phyloP scores from a whole-genome alignment of 2,797 vertebrate species.

The Lithobates sylvaticus region DNA sequence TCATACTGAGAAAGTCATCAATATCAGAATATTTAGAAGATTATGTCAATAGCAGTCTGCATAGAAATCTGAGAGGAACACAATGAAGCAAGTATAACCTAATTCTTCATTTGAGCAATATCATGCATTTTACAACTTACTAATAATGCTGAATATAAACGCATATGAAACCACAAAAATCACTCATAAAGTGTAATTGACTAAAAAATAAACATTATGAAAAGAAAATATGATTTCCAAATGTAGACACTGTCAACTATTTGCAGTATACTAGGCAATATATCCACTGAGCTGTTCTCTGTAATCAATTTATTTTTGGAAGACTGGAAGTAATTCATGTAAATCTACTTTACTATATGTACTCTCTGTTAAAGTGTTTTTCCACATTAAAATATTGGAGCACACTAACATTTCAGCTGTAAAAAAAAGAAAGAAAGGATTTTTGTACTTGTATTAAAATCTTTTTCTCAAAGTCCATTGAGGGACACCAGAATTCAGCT shows the following conservation, averaged over 20 bases:
- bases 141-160: background rate
- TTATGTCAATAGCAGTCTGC: background rate
- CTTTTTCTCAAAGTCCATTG: too few relatives aligned
- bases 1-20: constrained; percentile 80
- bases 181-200: background rate
- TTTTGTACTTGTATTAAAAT: too few relatives aligned
- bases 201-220: background rate
- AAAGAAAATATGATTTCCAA: background rate
- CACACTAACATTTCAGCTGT: background rate
- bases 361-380: background rate
- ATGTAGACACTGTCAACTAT: background rate
- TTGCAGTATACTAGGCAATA: background rate
- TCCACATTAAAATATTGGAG: background rate
- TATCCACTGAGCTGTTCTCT: background rate
- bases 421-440: background rate
- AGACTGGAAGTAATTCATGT: background rate
- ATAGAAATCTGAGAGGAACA: background rate
- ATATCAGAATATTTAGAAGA: background rate
- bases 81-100: background rate
- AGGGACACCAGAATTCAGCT: too few relatives aligned
- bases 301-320: background rate
- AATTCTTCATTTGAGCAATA: background rate
- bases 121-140: background rate
- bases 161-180: background rate
- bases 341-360: background rate